These are phyloP conservation scores for Zophobas morio DNA, from an alignment of 1,140 invertebrate genomes.

Conservation along the genomic window DNA sequence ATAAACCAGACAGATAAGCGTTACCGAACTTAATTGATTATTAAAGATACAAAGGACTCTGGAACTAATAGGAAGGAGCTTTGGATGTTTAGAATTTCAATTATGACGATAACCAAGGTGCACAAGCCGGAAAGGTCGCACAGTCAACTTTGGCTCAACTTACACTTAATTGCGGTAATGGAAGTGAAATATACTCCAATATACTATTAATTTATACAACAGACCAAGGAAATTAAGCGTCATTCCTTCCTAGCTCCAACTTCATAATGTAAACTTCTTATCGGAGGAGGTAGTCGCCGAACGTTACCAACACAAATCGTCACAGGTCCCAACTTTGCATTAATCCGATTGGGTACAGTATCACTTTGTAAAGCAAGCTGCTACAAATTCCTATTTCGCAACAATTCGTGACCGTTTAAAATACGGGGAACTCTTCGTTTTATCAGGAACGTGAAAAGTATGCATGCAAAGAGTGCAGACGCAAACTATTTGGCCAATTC, in stretches of 20 bases:
- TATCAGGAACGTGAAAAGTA: no score
- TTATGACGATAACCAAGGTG: slow-evolving; percentile 45
- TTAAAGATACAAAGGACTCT: slow-evolving; percentile 45
- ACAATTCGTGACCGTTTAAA: no score
- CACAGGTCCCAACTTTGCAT: slow-evolving; percentile 1
- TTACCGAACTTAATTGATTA: slow-evolving; percentile 44
- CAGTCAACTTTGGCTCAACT: slow-evolving; percentile 44
- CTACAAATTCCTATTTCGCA: no score
- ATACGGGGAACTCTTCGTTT: no score
- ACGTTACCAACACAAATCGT: not conserved
- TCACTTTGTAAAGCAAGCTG: not conserved
- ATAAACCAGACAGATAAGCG: slow-evolving; percentile 47
- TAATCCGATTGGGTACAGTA: not conserved
- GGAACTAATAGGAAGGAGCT: slow-evolving; percentile 34
- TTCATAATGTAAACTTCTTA: slow-evolving; percentile 32
- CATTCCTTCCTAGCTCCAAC: slow-evolving; percentile 29
- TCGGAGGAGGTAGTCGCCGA: slow-evolving; percentile 3
- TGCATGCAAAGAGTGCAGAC: no score
- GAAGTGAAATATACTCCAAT: slow-evolving; percentile 45
- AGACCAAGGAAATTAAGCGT: slow-evolving; percentile 44
- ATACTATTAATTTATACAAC: slow-evolving; percentile 44
- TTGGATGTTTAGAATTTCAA: slow-evolving; percentile 46
- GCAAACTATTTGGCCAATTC: no score
- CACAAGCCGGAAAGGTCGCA: slow-evolving; percentile 43
- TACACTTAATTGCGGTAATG: slow-evolving; percentile 46